phyloP scores from a whole-genome alignment of 2,797 vertebrate species.

The Hapalemur alaotrensis region DNA sequence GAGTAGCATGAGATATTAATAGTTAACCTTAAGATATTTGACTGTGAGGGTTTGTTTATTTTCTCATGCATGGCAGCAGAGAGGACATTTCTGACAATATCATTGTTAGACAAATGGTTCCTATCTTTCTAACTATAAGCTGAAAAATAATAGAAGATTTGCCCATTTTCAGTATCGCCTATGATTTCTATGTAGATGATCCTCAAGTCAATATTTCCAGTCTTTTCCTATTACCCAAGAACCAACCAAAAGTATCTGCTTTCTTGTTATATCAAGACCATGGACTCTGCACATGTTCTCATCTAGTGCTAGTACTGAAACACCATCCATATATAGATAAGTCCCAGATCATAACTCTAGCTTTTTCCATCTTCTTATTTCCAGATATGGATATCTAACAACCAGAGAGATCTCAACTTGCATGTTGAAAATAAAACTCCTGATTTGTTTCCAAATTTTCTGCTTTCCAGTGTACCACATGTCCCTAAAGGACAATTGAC shows the following conservation, averaged over 20 bases:
- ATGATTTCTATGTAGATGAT: background rate
- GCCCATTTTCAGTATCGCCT: background rate
- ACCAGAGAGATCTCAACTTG: background rate
- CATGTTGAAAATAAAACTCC: background rate
- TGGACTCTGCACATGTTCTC: background rate
- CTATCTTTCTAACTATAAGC: background rate
- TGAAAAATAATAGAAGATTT: background rate
- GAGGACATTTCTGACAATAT: background rate
- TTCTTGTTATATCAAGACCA: background rate
- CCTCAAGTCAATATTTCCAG: background rate
- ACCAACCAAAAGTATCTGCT: background rate
- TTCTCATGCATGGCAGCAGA: background rate
- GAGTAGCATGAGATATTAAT: background rate
- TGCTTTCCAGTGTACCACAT: background rate
- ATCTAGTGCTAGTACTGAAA: background rate
- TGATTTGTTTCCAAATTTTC: background rate
- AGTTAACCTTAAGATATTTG: background rate
- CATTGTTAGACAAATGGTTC: background rate
- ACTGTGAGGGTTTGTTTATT: background rate
- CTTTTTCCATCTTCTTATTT: background rate
- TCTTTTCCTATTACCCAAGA: background rate
- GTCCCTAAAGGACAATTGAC: background rate
- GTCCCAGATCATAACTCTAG: background rate
- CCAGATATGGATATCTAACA: background rate
- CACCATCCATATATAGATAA: background rate